These are phyloP conservation scores for Acrocephalus kingi DNA, from an alignment of 2,113 vertebrate genomes.

Conservation along the genomic window DNA sequence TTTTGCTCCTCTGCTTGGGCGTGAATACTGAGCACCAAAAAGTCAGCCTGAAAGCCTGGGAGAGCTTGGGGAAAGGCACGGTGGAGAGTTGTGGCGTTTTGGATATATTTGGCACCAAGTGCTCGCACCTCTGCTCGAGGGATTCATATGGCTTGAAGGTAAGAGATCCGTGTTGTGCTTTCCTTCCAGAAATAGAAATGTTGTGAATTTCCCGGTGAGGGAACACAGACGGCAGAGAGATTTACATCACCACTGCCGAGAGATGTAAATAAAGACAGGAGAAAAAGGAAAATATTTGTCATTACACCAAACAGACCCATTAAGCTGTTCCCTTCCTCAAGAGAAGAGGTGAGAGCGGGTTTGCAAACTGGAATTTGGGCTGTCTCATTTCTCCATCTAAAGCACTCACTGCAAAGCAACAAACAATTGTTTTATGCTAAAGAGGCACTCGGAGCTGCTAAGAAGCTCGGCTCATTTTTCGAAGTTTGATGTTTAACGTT, in stretches of 20 bases:
- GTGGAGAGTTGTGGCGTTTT: constrained; percentile 1
- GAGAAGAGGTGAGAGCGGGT: neutral
- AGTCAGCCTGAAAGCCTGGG: neutral
- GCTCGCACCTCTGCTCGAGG: neutral
- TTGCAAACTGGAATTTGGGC: neutral
- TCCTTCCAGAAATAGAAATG: neutral
- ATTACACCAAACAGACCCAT: neutral
- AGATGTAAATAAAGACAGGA: neutral
- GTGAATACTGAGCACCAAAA: neutral
- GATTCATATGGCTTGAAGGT: constrained; percentile 82
- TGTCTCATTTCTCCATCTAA: neutral
- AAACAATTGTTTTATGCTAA: neutral
- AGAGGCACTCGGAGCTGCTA: neutral
- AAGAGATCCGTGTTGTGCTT: constrained; percentile 7
- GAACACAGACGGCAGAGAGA: neutral
- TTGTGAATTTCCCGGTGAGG: neutral
- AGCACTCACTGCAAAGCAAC: neutral
- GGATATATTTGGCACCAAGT: constrained; percentile 17
- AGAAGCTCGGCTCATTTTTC: neutral
- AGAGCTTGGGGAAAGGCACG: neutral
- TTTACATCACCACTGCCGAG: neutral
- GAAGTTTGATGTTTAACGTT: neutral
- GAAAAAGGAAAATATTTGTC: neutral
- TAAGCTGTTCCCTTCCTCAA: neutral
- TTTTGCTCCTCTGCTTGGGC: neutral